Conservation (phyloP, 2,888 invertebrate species). For the Asteroscopus sphinx region DNA sequence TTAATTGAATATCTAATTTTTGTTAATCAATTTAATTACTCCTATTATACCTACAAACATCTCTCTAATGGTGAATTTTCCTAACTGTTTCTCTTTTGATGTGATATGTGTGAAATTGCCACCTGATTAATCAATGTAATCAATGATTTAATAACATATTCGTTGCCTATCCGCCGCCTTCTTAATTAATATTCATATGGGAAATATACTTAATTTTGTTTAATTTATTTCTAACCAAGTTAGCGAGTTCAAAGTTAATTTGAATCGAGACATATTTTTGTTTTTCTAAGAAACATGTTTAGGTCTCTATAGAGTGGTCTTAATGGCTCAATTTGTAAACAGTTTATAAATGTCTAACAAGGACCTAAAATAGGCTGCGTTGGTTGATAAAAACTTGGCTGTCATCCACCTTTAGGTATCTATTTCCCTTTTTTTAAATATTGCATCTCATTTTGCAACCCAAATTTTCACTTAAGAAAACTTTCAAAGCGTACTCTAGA, state of each 20-base stretch:
- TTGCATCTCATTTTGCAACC: too few species aligned
- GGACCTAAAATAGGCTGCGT: too few species aligned
- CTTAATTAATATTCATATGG: constrained; percentile 5
- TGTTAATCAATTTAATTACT: constrained; percentile 54
- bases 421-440: too few species aligned
- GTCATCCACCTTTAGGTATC: too few species aligned
- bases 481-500: too few species aligned
- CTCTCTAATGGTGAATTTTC: constrained; percentile 18
- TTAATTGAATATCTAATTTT: constrained; percentile 49
- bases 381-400: too few species aligned
- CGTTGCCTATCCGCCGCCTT: constrained; percentile 4
- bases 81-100: constrained; percentile 21
- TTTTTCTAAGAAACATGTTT: too few species aligned
- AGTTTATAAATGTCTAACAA: too few species aligned
- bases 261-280: too few species aligned
- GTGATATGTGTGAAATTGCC: constrained; percentile 35
- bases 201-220: constrained; percentile 14
- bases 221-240: constrained; percentile 3
- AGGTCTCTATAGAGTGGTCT: too few species aligned
- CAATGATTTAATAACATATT: constrained; percentile 1
- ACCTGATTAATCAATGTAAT: constrained; percentile 20
- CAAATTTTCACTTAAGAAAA: too few species aligned
- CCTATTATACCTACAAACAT: constrained; percentile 27
- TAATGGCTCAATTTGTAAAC: too few species aligned
- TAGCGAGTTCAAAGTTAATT: background rate